Evolutionary conservation across 1,140 invertebrate genomes (phyloP), one percentile per base, ranked within the genome.

Genomic region (Macrocentrus cingulum): DNA sequence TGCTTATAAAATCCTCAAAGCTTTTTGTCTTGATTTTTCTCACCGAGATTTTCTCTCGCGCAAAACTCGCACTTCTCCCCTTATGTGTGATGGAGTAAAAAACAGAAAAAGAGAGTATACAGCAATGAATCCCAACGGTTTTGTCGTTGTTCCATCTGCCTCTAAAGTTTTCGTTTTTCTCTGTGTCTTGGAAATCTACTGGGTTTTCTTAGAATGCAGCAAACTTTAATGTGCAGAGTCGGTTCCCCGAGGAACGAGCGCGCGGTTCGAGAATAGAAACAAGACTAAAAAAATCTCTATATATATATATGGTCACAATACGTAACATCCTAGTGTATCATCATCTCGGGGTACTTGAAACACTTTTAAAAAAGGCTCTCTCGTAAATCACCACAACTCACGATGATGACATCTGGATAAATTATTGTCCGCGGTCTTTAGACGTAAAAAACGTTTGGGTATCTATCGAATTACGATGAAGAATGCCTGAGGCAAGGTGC

Each of bases 101-200:
- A 37, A 15, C 36, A 15, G 9, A 23, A 15, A 34, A 51, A 51
- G 22, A 51, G 5, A 2, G 6, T 7, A 51, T 36, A 29, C 37
- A 36, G 32, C 25, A 16, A 51, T 51, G 49, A 51, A 51, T 51
- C 32, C 32, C 49, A 51, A 51, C 49, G 49, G 32, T 51, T 51
- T 51, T 51, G 32, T 51, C 32, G 25, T 37, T 51, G 4, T 20
- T 51, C 15, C 19, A 51, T 51, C 49, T 18, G 25, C 32, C 37
- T 51, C 29, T 20, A 16, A 15, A 20, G 29, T 36, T 51, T 32
- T n/a, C 22, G 18, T 51, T 49, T 49, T 49, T 49, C n/a, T 15
- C 8, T 29, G 23, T 49, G 46, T 29, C 46, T 49, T 34, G 13
- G 20, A 49, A 29, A 16, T 32, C 29, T 16, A 49, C 46, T 49